Base-by-base conservation (phyloP, 2,113 vertebrate species). In the Physeter macrocephalus region DNA sequence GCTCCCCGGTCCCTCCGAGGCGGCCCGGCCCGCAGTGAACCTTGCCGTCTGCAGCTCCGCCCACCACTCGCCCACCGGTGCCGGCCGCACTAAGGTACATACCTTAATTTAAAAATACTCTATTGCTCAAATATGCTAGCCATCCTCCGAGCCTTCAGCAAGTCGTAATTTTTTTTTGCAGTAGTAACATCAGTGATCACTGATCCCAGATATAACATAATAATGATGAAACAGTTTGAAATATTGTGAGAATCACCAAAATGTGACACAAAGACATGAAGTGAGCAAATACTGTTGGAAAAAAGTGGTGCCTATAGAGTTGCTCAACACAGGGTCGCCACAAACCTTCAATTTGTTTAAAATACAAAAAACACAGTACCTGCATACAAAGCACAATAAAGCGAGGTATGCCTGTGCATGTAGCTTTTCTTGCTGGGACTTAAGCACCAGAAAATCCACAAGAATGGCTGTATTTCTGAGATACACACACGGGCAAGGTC, bases 11-110 rank as follows among this genome's bases (percentile, higher is more conserved):
- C 59, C 59, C 62, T 66, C 66, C 36, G 25, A 31, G 52, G n/a
- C n/a, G n/a, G n/a, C n/a, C n/a, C n/a, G n/a, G 5, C 18, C 29
- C 43, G 6, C 64, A 31, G 3, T 23, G 2, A 20, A 69, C 31
- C 27, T 52, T 52, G 6, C 2, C 0, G 0, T 0, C 6, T 9
- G 1, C 1, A 10, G 0, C 5, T 1, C 52, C 52, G 5, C 52
- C 52, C 52, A 52, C 21, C 49, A 0, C 34, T 62, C 41, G 1
- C 52, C 39, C 83, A 52, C 31, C 1, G 31, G 57, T 8, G 62
- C 93, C 93, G 74, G 88, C 95, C 82, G 85, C 74, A 86, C 96
- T 95, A 3, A 96, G 21, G 52, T 18, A 18, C 52, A 18, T 6
- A 52, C 52, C 59, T 61, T 61, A 61, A 61, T 25, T 61, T 61